Conservation (phyloP, 2,888 invertebrate species). For the Schizaphis graminum region DNA sequence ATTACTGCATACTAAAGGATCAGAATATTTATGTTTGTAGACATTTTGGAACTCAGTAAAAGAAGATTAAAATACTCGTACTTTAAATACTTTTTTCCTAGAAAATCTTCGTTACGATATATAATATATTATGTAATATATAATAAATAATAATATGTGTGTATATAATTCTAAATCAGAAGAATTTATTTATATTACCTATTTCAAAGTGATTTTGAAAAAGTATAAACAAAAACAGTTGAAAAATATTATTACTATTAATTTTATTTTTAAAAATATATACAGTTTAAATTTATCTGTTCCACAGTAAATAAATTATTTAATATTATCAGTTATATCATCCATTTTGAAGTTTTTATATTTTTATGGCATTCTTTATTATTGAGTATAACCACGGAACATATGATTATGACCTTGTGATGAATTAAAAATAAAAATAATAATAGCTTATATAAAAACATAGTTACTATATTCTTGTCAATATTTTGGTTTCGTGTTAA, state of each 20-base stretch:
- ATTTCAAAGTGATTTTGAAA: not conserved
- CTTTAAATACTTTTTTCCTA: not conserved
- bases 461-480: not conserved
- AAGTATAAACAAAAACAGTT: not conserved
- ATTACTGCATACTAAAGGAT: not conserved
- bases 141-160: too few relatives aligned
- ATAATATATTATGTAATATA: too few relatives aligned
- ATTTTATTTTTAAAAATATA: not conserved
- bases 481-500: not conserved
- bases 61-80: not conserved
- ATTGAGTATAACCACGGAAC: not conserved
- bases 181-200: not conserved
- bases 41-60: not conserved
- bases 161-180: not conserved
- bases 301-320: not conserved
- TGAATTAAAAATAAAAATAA: not conserved
- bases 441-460: not conserved
- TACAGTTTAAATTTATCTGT: not conserved
- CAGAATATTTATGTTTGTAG: not conserved
- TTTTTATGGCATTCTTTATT: not conserved
- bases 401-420: not conserved
- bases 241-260: not conserved
- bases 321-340: not conserved
- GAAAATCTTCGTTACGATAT: not conserved
- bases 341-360: not conserved